Base-by-base conservation (phyloP, 2,113 vertebrate genomes). In the Elachura formosa region DNA sequence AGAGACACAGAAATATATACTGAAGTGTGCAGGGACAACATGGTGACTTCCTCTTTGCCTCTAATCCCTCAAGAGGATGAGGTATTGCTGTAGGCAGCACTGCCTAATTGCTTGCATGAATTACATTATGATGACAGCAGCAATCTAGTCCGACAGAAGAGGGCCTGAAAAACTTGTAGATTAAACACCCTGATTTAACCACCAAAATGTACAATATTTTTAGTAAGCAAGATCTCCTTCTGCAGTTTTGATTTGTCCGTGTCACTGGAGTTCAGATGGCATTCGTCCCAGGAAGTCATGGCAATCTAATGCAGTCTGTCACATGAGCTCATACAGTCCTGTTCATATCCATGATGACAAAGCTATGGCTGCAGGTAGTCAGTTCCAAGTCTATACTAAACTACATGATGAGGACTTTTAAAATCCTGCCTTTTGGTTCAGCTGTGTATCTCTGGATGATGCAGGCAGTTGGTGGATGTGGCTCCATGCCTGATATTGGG, bases 21-120 rank as follows among this genome's bases (percentile, higher is more conserved):
- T 66, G 62, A 46, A 46, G 26, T 31, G 23, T 83, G 20, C 20
- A 66, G 69, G 61, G 68, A 94, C 46, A 62, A 24, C 41, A 20
- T 25, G 28, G 38, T 46, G 25, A 48, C 20, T 71, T 93, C 33
- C 12, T 26, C 22, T 58, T 92, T 88, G 56, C 64, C 5, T 89
- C 52, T 49, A 89, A 56, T 75, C 77, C 58, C 81, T 73, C 0
- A 1, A 79, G 84, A 92, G 77, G 11, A 67, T 76, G 64, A 92
- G 41, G 33, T 84, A 58, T 64, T 54, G 87, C 66, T 89, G 68
- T 28, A 86, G 73, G 72, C 59, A 90, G 49, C 55, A 36, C 43
- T 61, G 43, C 79, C 72, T 90, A 80, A 76, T 29, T 85, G 67
- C 79, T 25, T 34, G 36, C 61, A 72, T 81, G 52, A 84, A 59